A percentile compares a stretch with the other conserved stretches of the same genome.
phyloP scores from a whole-genome alignment of 1,140 invertebrate genomes.

The Zaprionus capensis region DNA sequence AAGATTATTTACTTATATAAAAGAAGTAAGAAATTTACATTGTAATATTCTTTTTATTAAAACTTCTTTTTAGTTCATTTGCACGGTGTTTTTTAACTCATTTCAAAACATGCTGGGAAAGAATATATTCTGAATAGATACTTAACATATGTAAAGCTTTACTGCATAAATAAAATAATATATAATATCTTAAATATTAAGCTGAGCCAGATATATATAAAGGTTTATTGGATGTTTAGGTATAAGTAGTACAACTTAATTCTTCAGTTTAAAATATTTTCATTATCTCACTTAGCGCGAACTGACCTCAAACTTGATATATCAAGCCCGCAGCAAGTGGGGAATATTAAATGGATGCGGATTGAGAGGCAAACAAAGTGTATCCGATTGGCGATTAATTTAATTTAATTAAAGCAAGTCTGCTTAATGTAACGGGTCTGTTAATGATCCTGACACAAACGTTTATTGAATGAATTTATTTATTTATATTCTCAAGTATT shows the following conservation, averaged over 20 bases:
- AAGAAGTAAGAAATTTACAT: too few relatives aligned
- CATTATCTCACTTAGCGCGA: background rate
- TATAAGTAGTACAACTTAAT: background rate
- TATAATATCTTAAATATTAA: too few relatives aligned
- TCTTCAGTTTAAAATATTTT: background rate
- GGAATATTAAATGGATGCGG: constrained; percentile 18
- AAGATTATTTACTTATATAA: too few relatives aligned
- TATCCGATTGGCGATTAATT: constrained; percentile 42
- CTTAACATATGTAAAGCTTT: too few relatives aligned
- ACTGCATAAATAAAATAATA: too few relatives aligned
- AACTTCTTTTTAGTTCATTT: background rate
- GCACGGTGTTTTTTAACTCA: too few relatives aligned
- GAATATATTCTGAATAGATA: too few relatives aligned
- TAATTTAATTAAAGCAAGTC: constrained; percentile 48
- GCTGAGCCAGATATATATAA: too few relatives aligned
- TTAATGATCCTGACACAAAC: constrained; percentile 57
- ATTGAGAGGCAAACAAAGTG: constrained; percentile 31
- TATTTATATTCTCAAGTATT: constrained; percentile 30
- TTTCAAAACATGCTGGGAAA: too few relatives aligned
- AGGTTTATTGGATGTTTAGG: too few relatives aligned
- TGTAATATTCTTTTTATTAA: background rate
- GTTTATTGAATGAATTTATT: constrained; percentile 55
- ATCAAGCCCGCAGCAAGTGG: background rate
- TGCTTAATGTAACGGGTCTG: constrained; percentile 50
- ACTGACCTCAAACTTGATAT: background rate